Base-by-base conservation (phyloP, 2,888 invertebrate species). In the Nasonovia ribisnigri region DNA sequence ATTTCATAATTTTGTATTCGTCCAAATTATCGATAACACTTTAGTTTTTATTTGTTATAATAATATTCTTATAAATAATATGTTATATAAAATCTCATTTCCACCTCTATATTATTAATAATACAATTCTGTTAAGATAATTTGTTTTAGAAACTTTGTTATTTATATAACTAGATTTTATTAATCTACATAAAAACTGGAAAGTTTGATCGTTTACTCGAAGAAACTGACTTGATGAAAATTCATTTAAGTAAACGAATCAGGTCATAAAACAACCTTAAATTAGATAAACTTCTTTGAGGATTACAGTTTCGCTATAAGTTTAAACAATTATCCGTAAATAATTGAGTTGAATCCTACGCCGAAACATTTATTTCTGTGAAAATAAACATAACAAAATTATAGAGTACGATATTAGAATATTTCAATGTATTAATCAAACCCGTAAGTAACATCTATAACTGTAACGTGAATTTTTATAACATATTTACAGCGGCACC, bases 181-280 rank as follows among this genome's bases (percentile, higher is more conserved):
- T 88, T 88, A 67, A 92, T 92, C n/a, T 88, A 88, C 88, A 92
- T 92, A 92, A 92, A 92, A 92, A 88, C 88, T 88, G 24, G 16
- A 67, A 92, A 92, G 77, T 92, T 92, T 88, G 88, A 88, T 92
- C 92, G 67, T 92, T 92, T 92, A 88, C 51, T 54, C 42, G 88
- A 51, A 48, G 87, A 86, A 67, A 88, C 42, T 42, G 88, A 77
- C 88, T 92, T 77, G 92, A 88, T 88, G 88, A 92, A 92, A 92
- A 92, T 92, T 88, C 88, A 92, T 92, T 92, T 92, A 92, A 88
- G 87, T 92, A 92, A 92, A 88, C 92, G 92, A 77, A 77, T 88
- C 88, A 77, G 92, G 92, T 92, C 92, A 88, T 92, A 92, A 92
- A 92, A 92, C 92, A 92, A 88, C 67, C 42, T 88, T 92, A 92